Conservation (phyloP, 2,888 invertebrate genomes). For the Suillia variegata region DNA sequence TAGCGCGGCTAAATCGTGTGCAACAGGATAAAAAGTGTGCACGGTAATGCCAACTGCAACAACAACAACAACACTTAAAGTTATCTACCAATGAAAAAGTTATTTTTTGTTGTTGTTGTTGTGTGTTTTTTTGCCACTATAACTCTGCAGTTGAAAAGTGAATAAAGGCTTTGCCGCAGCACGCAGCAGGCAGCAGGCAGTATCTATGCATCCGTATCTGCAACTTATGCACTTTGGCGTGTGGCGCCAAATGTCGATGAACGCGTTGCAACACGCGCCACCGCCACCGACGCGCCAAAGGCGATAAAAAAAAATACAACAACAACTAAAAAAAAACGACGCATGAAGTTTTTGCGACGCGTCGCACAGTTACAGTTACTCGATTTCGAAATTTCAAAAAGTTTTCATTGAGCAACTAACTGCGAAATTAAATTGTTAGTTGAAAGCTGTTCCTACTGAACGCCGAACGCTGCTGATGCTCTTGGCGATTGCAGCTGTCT, state of each 20-base stretch:
- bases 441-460: conserved; percentile 39
- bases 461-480: too few relatives aligned
- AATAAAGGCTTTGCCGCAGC: not conserved
- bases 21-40: not conserved
- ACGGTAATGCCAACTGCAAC: not conserved
- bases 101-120: too few relatives aligned
- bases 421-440: conserved; percentile 50
- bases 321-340: too few relatives aligned
- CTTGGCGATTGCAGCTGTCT: too few relatives aligned
- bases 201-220: not conserved
- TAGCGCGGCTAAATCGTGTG: not conserved
- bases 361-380: not conserved
- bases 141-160: not conserved
- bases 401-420: conserved; percentile 45
- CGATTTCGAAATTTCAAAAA: too few relatives aligned
- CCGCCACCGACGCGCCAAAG: not conserved
- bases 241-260: not conserved
- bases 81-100: not conserved
- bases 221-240: not conserved
- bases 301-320: not conserved
- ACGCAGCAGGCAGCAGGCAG: not conserved
- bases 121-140: too few relatives aligned
- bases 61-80: not conserved
- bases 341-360: not conserved
- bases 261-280: not conserved